Base-by-base conservation (phyloP, 2,888 invertebrate species). In the Tenthredo mesomela region DNA sequence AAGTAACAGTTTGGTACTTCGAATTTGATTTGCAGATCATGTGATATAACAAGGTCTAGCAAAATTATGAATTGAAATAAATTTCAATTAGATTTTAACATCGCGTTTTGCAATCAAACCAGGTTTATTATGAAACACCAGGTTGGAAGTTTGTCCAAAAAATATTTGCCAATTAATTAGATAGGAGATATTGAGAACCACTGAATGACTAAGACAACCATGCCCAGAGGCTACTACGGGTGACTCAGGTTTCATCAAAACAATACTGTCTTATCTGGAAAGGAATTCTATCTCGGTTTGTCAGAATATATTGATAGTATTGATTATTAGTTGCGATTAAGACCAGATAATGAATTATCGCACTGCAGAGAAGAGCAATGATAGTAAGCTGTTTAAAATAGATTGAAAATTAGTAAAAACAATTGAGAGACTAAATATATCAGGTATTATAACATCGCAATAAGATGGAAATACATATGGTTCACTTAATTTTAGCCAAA, bases 171-270 rank as follows among this genome's bases (percentile, higher is more conserved):
- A 80, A 37, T 9, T n/a, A 7, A 77, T 50, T 2, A 50, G 50
- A 40, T 9, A n/a, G 15, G 18, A 80, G n/a, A 40, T 18, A 40
- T 61, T n/a, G 80, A 80, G 61, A 61, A 61, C 40, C 80, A 40
- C 80, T 80, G 80, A 40, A 25, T 80, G 37, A 33, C 80, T 40
- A 12, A 80, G 61, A 61, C 58, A 80, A 61, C 58, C 80, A 80
- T 58, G 80, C 61, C 80, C 80, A 21, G 58, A 58, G 80, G 61
- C 61, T 80, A 61, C 40, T 80, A 40, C 78, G 61, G 80, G 58
- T 80, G 61, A 58, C 80, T 80, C 61, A 61, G 37, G 40, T 80
- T 80, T 80, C 80, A 80, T 80, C 80, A 80, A 80, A 80, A 80
- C 80, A 80, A 61, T 80, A 80, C 80, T 80, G 54, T 58, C 40